These are phyloP conservation scores for Oxystoma pomonae DNA, from an alignment of 2,888 invertebrate species.

Conservation along the genomic window DNA sequence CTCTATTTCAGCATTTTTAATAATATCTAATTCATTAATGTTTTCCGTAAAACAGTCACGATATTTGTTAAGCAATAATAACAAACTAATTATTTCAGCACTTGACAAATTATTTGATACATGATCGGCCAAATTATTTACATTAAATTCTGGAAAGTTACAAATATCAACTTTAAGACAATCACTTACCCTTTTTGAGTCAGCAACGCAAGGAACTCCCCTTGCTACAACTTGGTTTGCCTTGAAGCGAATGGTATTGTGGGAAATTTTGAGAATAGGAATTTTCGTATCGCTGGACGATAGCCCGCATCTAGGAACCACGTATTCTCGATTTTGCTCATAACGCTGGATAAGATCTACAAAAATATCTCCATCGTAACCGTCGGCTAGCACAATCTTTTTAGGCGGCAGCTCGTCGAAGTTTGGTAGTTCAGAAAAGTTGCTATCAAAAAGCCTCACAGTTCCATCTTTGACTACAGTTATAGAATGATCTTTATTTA, in stretches of 20 bases:
- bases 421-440: too few relatives aligned
- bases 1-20: slow-evolving; percentile 6
- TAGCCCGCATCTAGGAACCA: slow-evolving; percentile 5
- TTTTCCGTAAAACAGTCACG: slow-evolving; percentile 10
- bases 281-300: neutral
- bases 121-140: neutral
- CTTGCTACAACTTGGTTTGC: neutral
- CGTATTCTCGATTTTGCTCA: neutral
- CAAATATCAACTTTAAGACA: neutral
- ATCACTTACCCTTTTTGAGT: slow-evolving; percentile 8
- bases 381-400: too few relatives aligned
- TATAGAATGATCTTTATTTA: too few relatives aligned
- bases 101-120: neutral
- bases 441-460: too few relatives aligned
- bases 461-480: too few relatives aligned
- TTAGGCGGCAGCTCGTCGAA: too few relatives aligned
- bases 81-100: neutral
- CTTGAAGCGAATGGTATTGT: neutral
- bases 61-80: slow-evolving; percentile 8
- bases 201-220: neutral
- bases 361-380: slow-evolving; percentile 4
- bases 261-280: slow-evolving; percentile 3
- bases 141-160: neutral
- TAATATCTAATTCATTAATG: slow-evolving; percentile 5
- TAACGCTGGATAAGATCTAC: neutral